Percentiles rank a stretch among this genome's conserved stretches.
Conservation (phyloP, 2,113 vertebrate genomes). For the Hucho hucho region DNA sequence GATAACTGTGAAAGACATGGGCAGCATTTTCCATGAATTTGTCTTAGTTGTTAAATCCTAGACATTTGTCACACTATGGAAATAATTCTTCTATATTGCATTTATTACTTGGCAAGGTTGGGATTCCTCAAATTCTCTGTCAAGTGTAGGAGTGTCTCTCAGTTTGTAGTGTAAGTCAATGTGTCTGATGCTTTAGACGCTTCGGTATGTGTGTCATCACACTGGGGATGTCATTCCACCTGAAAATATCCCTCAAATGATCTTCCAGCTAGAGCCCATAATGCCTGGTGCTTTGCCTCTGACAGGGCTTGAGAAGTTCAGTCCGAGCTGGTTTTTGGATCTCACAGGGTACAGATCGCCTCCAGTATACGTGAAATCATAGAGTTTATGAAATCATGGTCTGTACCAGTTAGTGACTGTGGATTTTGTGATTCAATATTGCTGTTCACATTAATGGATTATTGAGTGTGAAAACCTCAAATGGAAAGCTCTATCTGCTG, state of each 20-base stretch:
- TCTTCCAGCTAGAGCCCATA: not conserved
- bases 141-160: too few species aligned
- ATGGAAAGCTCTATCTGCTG: constrained; percentile 31
- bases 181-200: not conserved
- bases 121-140: too few species aligned
- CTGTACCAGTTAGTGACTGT: not conserved
- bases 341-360: too few species aligned
- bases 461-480: constrained; percentile 51
- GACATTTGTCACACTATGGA: too few species aligned
- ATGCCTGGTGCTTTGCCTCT: not conserved
- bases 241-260: constrained; percentile 22
- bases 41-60: too few species aligned
- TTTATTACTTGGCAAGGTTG: too few species aligned
- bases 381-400: not conserved
- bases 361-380: not conserved
- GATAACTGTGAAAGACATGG: too few species aligned
- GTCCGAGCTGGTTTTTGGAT: too few species aligned
- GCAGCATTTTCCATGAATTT: too few species aligned
- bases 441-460: constrained; percentile 36
- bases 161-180: constrained; percentile 11
- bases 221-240: constrained; percentile 7
- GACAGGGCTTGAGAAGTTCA: not conserved
- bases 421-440: constrained; percentile 36
- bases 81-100: too few species aligned
- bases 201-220: constrained; percentile 12